Base-by-base conservation (phyloP, 2,797 vertebrate species). In the Australoheros facetus region DNA sequence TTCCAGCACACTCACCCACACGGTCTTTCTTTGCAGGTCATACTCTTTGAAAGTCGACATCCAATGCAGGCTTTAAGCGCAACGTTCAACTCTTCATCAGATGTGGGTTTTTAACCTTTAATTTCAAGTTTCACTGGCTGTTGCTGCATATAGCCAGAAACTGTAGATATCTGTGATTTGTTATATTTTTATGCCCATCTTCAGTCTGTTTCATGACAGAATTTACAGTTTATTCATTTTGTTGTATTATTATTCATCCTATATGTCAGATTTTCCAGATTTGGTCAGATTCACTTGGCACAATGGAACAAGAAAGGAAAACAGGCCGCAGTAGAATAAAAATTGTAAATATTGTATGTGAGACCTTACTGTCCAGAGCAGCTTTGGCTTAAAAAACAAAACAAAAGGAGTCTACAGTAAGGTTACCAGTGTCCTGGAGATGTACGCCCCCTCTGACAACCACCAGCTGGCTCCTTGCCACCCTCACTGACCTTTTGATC, bases 391-490 rank as follows among this genome's bases (percentile, higher is more conserved):
- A 53, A 0, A 17, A 45, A 11, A 30, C 4, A 12, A 66, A 64
- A 28, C 4, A 17, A 48, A 28, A 66, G 42, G 64, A 30, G 64
- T 51, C 2, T n/a, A 69, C 64, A 37, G 16, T 55, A 4, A 30
- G 42, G 53, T 58, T 51, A 30, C 76, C 75, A n/a, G 55, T 34
- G 83, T 87, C 77, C 73, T 16, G 73, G 54, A 77, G 66, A 81
- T 23, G 64, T 56, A 51, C 1, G 7, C 48, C 13, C 7, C 74
- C 58, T 59, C 16, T 82, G 83, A 88, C 81, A 85, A 73, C 54
- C 81, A 75, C 78, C 88, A 88, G 81, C 87, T 91, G 89, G 89
- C 85, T 87, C 80, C 75, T 60, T 23, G 30, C 34, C 72, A 34
- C 14, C 85, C 51, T 48, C 42, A 2, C 13, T 57, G 85, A 87